A percentile compares a stretch with the other conserved stretches of the same genome.
Conservation (phyloP, 2,888 invertebrate species). For the Gibbula magus region DNA sequence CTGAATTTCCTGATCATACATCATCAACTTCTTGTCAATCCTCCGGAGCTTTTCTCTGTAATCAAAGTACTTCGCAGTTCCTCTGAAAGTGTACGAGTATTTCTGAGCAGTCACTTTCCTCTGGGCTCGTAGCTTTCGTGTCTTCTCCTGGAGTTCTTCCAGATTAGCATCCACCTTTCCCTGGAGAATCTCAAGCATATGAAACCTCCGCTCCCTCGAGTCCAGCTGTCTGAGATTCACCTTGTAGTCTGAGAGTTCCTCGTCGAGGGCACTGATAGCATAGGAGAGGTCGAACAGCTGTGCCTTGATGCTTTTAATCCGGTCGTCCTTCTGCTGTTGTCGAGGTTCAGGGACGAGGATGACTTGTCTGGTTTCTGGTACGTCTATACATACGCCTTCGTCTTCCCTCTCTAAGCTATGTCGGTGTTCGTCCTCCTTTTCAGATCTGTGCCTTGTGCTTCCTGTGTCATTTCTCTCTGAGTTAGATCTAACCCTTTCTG, state of each 20-base stretch:
- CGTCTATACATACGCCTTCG: too few relatives aligned
- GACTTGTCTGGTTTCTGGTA: neutral
- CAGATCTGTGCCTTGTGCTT: too few relatives aligned
- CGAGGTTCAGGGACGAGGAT: neutral
- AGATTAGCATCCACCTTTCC: conserved; percentile 46
- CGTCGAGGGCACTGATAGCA: neutral
- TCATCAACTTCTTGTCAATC: conserved; percentile 9
- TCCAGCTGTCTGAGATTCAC: neutral
- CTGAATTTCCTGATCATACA: conserved; percentile 50
- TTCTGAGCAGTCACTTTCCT: conserved; percentile 31
- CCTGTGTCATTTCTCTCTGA: too few relatives aligned
- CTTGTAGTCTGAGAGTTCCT: neutral
- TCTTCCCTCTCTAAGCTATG: too few relatives aligned
- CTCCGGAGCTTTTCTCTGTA: conserved; percentile 6
- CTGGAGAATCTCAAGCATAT: neutral
- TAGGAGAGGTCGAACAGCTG: neutral
- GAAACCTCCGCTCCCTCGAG: conserved; percentile 42
- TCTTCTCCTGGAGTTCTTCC: conserved; percentile 44
- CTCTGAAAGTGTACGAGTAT: conserved; percentile 28
- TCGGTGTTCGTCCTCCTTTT: too few relatives aligned
- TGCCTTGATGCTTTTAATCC: neutral
- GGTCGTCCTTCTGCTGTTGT: neutral
- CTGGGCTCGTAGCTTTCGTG: conserved; percentile 28
- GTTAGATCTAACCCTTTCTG: neutral
- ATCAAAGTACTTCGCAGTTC: conserved; percentile 31